Evolutionary conservation across 2,113 vertebrate genomes (phyloP).

Genomic region (Struthidea cinerea): DNA sequence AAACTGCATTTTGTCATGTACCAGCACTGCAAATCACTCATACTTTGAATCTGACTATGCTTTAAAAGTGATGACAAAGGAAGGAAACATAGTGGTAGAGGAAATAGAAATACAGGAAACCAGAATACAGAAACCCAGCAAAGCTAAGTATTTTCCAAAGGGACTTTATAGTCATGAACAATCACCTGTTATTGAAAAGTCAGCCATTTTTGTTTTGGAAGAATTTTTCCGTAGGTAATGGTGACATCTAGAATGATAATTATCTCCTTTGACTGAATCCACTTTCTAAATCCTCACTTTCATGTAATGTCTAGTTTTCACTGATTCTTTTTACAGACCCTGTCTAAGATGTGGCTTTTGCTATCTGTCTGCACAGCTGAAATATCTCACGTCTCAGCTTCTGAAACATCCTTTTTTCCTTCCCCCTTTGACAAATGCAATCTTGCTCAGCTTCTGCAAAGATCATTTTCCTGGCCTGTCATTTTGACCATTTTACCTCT

Average conservation of each 20-base stretch:
- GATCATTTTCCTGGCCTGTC: slow-evolving; percentile 20
- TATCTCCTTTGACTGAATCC: background rate
- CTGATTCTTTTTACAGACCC: background rate
- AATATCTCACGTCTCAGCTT: background rate
- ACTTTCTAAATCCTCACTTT: background rate
- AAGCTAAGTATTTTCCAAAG: background rate
- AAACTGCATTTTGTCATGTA: background rate
- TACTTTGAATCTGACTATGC: background rate
- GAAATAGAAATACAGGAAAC: background rate
- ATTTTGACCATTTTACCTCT: slow-evolving; percentile 26
- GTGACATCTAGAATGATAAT: background rate
- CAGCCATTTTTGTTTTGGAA: background rate
- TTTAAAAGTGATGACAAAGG: background rate
- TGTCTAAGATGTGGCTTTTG: background rate
- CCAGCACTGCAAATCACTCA: background rate
- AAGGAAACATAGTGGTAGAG: background rate
- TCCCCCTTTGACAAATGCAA: slow-evolving; percentile 34
- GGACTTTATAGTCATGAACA: background rate
- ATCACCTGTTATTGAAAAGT: background rate
- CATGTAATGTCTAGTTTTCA: background rate
- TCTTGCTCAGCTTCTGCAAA: background rate
- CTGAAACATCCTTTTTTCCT: background rate
- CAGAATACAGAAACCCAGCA: background rate
- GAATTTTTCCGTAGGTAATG: background rate
- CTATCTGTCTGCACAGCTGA: background rate